Conservation (phyloP, 2,888 invertebrate species). For the Hypsopygia costalis region DNA sequence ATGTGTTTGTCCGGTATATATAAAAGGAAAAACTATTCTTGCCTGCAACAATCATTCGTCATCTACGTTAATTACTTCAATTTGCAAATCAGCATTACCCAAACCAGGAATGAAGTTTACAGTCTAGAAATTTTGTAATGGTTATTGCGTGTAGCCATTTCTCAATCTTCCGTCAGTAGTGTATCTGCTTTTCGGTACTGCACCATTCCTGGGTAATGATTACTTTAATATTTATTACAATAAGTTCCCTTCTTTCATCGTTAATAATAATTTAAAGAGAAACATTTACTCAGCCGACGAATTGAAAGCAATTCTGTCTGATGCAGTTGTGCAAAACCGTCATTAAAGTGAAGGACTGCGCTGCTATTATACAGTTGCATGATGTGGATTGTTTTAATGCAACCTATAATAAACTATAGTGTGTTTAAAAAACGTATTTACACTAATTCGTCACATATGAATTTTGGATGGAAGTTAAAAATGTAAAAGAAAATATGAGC, state of each 20-base stretch:
- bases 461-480: no score
- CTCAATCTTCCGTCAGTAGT: constrained; percentile 3
- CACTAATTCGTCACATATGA: no score
- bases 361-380: neutral
- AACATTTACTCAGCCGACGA: no score
- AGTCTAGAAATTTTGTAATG: constrained; percentile 21
- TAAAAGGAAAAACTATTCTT: neutral
- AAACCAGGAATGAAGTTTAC: constrained; percentile 16
- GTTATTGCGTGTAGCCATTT: constrained; percentile 13
- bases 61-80: constrained; percentile 6
- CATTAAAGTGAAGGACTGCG: neutral
- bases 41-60: neutral
- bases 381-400: neutral
- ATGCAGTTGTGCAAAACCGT: neutral
- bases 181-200: neutral
- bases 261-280: no score
- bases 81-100: constrained; percentile 13
- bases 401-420: no score
- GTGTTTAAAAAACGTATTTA: no score
- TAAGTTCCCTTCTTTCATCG: no score
- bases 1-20: no score
- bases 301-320: neutral
- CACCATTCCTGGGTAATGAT: no score
- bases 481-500: no score
- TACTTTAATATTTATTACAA: no score